Base-by-base conservation (phyloP, 2,797 vertebrate species). In the Hafferia zeledoni region DNA sequence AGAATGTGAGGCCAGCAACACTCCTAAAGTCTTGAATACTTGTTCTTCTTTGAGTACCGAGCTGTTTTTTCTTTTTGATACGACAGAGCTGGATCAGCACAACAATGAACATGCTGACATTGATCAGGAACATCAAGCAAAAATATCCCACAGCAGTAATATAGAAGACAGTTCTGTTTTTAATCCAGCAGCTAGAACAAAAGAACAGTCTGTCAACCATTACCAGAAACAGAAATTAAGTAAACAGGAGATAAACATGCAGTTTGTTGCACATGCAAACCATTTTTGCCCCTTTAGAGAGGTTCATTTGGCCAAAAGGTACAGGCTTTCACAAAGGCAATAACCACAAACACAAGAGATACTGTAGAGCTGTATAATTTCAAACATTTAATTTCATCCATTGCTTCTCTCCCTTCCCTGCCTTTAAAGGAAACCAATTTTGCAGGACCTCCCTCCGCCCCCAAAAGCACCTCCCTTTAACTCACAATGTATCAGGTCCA, bases 41-140 rank as follows among this genome's bases (percentile, higher is more conserved):
- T 70, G 98, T 98, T 97, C 98, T 99, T 6, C 99, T 97, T 90
- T 98, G 97, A 95, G 98, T 97, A 96, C 99, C 99, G 20, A 99
- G 98, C 44, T 99, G 99, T 93, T 99, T 99, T 97, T 99, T 98
- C 95, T 96, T 98, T 98, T 99, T 99, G 97, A 99, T 99, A 84
- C 99, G 98, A 92, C 98, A 97, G 67, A 99, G 98, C 90, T 99
- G 99, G 82, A 99, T 97, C 98, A 99, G 98, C 55, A 99, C 99
- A 49, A 99, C 98, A 69, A 99, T 97, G 97, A 99, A 99, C 98
- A 99, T 99, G 94, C 98, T 95, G 96, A 99, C 24, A 69, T 99
- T 99, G 92, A 98, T 91, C 50, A 97, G 70, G 77, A 99, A 99
- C 96, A 99, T 97, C 88, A 98, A 75, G 82, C 98, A 97, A 94